A percentile compares a stretch with the other conserved stretches of the same genome.
phyloP scores from a whole-genome alignment of 2,888 invertebrate genomes.

The Steromphala cineraria region DNA sequence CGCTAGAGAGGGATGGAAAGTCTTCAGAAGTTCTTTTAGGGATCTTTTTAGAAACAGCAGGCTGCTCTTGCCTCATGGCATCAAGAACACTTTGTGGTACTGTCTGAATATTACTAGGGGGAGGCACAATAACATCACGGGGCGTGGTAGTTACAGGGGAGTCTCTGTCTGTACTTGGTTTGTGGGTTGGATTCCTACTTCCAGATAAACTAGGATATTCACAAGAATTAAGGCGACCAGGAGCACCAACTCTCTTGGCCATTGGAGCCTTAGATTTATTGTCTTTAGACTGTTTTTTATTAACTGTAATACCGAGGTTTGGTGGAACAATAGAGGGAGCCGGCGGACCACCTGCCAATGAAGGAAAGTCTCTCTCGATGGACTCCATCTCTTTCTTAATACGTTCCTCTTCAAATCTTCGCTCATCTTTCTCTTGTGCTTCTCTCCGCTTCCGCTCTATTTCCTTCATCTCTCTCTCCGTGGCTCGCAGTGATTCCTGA shows the following conservation, averaged over 20 bases:
- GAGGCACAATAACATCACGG: neutral
- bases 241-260: neutral
- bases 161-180: neutral
- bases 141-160: neutral
- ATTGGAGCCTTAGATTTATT: neutral
- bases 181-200: neutral
- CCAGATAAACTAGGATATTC: slow-evolving; percentile 7
- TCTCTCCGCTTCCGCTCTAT: slow-evolving; percentile 2
- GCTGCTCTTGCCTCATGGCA: neutral
- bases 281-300: neutral
- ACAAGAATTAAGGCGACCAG: neutral
- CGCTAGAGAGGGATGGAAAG: slow-evolving; percentile 42
- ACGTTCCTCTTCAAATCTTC: neutral
- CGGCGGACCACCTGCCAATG: neutral
- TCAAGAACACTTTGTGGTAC: slow-evolving; percentile 8
- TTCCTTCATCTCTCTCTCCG: slow-evolving; percentile 11
- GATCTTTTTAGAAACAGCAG: slow-evolving; percentile 16
- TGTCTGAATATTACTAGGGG: slow-evolving; percentile 5
- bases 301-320: neutral
- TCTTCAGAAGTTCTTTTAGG: slow-evolving; percentile 36
- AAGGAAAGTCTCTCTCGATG: slow-evolving; percentile 8
- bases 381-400: neutral
- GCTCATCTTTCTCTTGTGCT: neutral
- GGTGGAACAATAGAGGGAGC: neutral
- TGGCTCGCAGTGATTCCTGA: neutral